These are phyloP conservation scores for Parapsyche elsis DNA, from an alignment of 1,140 invertebrate species.

Conservation along the genomic window DNA sequence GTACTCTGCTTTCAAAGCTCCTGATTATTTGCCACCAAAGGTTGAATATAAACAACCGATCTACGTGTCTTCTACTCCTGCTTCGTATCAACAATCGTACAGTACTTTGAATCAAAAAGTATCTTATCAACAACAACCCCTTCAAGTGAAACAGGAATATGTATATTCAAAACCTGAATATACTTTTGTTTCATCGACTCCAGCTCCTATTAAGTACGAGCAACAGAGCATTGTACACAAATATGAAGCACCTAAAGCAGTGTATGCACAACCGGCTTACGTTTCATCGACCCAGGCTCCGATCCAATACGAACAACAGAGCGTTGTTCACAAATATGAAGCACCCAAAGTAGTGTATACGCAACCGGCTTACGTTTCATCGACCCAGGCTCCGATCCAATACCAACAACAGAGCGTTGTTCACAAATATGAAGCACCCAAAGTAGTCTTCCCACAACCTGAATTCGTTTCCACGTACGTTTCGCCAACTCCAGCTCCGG, in stretches of 20 bases:
- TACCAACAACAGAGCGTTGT: slow-evolving; percentile 11
- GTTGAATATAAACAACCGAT: slow-evolving; percentile 50
- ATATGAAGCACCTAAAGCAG: neutral
- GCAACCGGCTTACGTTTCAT: slow-evolving; percentile 11
- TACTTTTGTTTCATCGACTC: slow-evolving; percentile 44
- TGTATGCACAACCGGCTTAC: neutral
- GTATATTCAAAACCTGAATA: neutral
- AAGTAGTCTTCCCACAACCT: neutral
- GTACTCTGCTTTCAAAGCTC: slow-evolving; percentile 58
- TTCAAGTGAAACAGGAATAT: neutral
- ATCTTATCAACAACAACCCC: slow-evolving; percentile 22
- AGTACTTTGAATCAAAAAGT: slow-evolving; percentile 37
- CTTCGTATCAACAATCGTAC: slow-evolving; percentile 48
- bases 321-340: neutral
- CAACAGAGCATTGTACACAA: neutral
- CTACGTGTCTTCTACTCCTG: slow-evolving; percentile 45
- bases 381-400: slow-evolving; percentile 33
- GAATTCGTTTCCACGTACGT: neutral
- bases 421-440: neutral
- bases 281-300: slow-evolving; percentile 31
- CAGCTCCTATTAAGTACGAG: slow-evolving; percentile 30
- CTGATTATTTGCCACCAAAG: slow-evolving; percentile 62
- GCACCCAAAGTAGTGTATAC: neutral
- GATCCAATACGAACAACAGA: slow-evolving; percentile 32
- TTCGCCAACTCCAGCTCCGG: slow-evolving; percentile 40